A percentile compares a stretch with the other conserved stretches of the same genome.
These are phyloP conservation scores for Cheilosia vulpina DNA, from an alignment of 2,888 invertebrate genomes.

Conservation along the genomic window DNA sequence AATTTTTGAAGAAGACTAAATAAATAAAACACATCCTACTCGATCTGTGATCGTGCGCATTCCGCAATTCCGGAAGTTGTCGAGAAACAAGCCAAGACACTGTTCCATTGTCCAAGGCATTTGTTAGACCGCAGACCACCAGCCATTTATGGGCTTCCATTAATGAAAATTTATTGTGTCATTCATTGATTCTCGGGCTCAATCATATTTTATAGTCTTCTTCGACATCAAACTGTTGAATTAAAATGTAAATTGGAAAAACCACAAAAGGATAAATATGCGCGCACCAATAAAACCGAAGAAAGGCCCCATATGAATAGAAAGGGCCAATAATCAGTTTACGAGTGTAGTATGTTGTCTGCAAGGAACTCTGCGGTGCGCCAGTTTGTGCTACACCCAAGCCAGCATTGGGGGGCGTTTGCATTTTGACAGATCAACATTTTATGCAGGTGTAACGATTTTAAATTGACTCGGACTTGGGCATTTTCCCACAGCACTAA, in stretches of 20 bases:
- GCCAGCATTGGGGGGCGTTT: slow-evolving; percentile 45
- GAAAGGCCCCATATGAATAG: slow-evolving; percentile 57
- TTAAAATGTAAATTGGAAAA: slow-evolving; percentile 64
- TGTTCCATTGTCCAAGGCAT: slow-evolving; percentile 55
- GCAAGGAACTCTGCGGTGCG: slow-evolving; percentile 21
- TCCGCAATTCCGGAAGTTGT: slow-evolving; percentile 70
- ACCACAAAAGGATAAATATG: slow-evolving; percentile 65
- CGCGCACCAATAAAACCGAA: slow-evolving; percentile 55
- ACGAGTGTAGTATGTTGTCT: slow-evolving; percentile 12
- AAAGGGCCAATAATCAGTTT: slow-evolving; percentile 62
- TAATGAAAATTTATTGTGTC: slow-evolving; percentile 70
- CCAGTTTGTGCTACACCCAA: slow-evolving; percentile 10
- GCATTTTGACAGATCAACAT: slow-evolving; percentile 29
- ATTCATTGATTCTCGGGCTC: slow-evolving; percentile 64
- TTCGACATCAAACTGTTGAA: slow-evolving; percentile 57
- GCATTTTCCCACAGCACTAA: slow-evolving; percentile 37
- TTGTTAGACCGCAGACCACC: slow-evolving; percentile 60
- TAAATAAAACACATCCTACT: slow-evolving; percentile 18
- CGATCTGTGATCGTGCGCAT: slow-evolving; percentile 26
- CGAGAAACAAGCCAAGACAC: slow-evolving; percentile 31
- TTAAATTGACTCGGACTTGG: neutral
- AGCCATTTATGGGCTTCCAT: slow-evolving; percentile 62
- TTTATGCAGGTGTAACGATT: slow-evolving; percentile 24
- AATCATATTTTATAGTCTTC: slow-evolving; percentile 56
- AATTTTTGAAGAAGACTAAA: slow-evolving; percentile 9